Conservation (phyloP, 2,888 invertebrate species). For the Anodontia alba region DNA sequence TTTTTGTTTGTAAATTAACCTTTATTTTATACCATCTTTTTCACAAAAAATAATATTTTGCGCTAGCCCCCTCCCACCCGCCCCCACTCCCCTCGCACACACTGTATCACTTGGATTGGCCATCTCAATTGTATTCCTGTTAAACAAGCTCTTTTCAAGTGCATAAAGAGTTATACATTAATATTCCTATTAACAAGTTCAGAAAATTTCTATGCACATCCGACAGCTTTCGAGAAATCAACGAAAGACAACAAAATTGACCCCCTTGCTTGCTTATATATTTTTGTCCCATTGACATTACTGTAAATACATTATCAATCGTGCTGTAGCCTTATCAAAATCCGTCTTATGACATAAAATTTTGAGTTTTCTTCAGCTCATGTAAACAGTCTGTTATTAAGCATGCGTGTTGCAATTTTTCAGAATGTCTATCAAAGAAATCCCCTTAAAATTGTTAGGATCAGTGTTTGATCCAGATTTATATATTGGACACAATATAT, state of each 20-base stretch:
- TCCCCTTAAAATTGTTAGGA: too few relatives aligned
- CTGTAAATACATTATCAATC: not conserved
- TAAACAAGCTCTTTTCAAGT: not conserved
- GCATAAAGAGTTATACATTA: not conserved
- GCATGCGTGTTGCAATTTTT: not conserved
- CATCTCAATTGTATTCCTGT: constrained; percentile 2
- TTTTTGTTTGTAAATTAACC: too few relatives aligned
- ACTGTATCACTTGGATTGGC: not conserved
- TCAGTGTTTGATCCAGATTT: not conserved
- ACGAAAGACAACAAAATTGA: not conserved
- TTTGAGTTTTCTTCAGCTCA: not conserved
- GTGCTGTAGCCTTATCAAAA: not conserved
- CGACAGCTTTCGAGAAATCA: not conserved
- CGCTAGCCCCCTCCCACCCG: not conserved
- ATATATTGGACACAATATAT: not conserved
- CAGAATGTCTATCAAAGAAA: not conserved
- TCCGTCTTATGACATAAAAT: not conserved
- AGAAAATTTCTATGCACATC: not conserved
- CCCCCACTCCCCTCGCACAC: too few relatives aligned
- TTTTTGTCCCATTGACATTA: not conserved
- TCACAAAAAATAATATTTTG: not conserved
- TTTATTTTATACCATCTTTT: not conserved
- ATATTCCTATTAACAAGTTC: not conserved
- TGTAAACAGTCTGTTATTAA: too few relatives aligned
- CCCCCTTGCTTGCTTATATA: not conserved